These are phyloP conservation scores for Drosophila eugracilis DNA, from an alignment of 1,140 invertebrate species.

Conservation along the genomic window DNA sequence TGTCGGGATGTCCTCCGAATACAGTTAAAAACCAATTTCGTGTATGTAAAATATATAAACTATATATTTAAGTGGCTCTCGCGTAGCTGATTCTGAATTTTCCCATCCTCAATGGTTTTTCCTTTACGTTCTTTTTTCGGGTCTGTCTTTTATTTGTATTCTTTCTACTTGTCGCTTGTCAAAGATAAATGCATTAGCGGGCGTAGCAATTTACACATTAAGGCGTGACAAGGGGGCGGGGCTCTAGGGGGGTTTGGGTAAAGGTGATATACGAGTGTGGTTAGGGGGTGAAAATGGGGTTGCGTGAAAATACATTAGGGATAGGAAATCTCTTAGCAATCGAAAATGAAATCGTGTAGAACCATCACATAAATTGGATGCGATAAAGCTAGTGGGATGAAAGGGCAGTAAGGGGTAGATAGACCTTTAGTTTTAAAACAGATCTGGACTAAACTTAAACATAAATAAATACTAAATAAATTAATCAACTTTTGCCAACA, in stretches of 20 bases:
- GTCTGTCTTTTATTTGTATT: conserved; percentile 41
- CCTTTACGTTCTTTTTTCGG: conserved; percentile 1
- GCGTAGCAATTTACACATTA: conserved; percentile 66
- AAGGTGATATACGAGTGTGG: conserved; percentile 59
- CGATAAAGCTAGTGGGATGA: background rate
- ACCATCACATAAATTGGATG: conserved; percentile 38
- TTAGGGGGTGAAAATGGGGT: background rate
- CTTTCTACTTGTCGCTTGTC: conserved; percentile 64
- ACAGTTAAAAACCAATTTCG: conserved; percentile 82
- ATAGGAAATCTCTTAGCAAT: conserved; percentile 36
- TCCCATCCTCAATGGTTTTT: background rate
- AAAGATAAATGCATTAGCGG: conserved; percentile 63
- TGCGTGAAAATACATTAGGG: conserved; percentile 38
- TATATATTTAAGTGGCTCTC: conserved; percentile 79
- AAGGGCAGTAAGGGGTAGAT: background rate
- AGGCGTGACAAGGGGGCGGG: conserved; percentile 47
- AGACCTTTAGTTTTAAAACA: background rate
- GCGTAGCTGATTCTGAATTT: conserved; percentile 40
- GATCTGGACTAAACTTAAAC: background rate
- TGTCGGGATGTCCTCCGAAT: conserved; percentile 46
- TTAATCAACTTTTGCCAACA: background rate
- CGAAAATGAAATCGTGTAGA: conserved; percentile 26
- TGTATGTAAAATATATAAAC: conserved; percentile 83
- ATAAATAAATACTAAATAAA: background rate
- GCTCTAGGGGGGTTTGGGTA: conserved; percentile 12